Evolutionary conservation across 1,140 invertebrate species (phyloP), one percentile per base, ranked within the genome.

Genomic region (Berghia stephanieae): DNA sequence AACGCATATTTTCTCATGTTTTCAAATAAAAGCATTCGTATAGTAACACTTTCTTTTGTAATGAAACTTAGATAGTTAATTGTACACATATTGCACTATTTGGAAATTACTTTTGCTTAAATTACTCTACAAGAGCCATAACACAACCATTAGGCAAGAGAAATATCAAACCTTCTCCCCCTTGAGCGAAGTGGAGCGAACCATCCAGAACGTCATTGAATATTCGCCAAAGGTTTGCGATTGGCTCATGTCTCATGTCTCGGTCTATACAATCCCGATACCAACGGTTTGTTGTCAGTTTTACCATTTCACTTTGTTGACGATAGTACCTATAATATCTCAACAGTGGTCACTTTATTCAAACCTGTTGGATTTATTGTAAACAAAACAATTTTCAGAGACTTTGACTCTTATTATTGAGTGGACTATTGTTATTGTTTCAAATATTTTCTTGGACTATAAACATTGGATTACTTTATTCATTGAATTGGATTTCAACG

Each of bases 161-260:
- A 2, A 24, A 6, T 21, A 8, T 16, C 57, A 4, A 76, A 68
- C 16, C 63, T 76, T 10, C 24, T 44, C 44, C 42, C 74, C 74
- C 74, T 44, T 18, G 24, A 40, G 67, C 34, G 43, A 49, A 13
- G 24, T 42, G 57, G 6, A 4, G 31, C 0, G 31, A 21, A 27
- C 43, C 8, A 44, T 68, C 74, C 24, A 10, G 31, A 76, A 76
- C 74, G 74, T 76, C 74, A 76, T 76, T 76, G 74, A 76, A 76
- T 8, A 63, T 67, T 40, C 52, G 74, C 74, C 74, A 67, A 68
- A 36, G 60, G 2, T 44, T 67, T 43, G 52, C 42, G 74, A 76
- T 76, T 76, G 74, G 74, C 63, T 63, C 60, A 76, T n/a, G 36
- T 68, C 13, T 18, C 2, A 49, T n/a, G n/a, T n/a, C n/a, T n/a